A percentile compares a stretch with the other conserved stretches of the same genome.
These are phyloP conservation scores for Hemicordylus capensis DNA, from an alignment of 2,113 vertebrate species.

Conservation along the genomic window DNA sequence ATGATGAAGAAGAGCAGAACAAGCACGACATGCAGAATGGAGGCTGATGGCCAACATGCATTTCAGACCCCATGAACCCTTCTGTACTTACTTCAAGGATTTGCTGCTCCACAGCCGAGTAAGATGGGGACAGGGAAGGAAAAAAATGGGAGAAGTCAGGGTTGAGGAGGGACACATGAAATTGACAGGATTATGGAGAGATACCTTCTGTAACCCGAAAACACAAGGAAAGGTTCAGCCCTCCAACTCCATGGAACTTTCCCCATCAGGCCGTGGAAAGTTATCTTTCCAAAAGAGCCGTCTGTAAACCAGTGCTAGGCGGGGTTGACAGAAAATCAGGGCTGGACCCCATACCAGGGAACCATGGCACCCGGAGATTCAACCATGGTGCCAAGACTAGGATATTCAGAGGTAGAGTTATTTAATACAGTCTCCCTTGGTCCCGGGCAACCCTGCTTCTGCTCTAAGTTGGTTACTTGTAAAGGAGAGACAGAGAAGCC, in stretches of 20 bases:
- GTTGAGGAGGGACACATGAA: slow-evolving; percentile 64
- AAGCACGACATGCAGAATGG: slow-evolving; percentile 63
- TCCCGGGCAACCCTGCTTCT: too few relatives aligned
- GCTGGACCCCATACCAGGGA: too few relatives aligned
- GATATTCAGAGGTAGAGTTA: too few relatives aligned
- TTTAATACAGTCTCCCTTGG: too few relatives aligned
- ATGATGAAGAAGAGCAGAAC: slow-evolving; percentile 11
- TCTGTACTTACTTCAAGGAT: slow-evolving; percentile 95
- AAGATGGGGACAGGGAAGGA: slow-evolving; percentile 64
- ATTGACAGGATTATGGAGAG: slow-evolving; percentile 67
- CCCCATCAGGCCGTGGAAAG: too few relatives aligned
- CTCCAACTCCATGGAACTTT: not conserved
- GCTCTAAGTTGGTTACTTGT: too few relatives aligned
- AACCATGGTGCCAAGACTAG: too few relatives aligned
- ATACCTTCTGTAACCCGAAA: slow-evolving; percentile 32
- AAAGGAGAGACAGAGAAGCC: too few relatives aligned
- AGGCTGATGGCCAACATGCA: not conserved
- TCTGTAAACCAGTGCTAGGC: too few relatives aligned
- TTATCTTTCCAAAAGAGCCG: too few relatives aligned
- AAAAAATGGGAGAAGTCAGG: slow-evolving; percentile 65
- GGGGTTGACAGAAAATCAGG: not conserved
- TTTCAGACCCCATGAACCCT: slow-evolving; percentile 47
- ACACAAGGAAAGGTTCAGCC: too few relatives aligned
- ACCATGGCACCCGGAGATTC: too few relatives aligned
- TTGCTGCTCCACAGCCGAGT: slow-evolving; percentile 88